These are phyloP conservation scores for Apis florea DNA, from an alignment of 1,140 invertebrate species.

Conservation along the genomic window DNA sequence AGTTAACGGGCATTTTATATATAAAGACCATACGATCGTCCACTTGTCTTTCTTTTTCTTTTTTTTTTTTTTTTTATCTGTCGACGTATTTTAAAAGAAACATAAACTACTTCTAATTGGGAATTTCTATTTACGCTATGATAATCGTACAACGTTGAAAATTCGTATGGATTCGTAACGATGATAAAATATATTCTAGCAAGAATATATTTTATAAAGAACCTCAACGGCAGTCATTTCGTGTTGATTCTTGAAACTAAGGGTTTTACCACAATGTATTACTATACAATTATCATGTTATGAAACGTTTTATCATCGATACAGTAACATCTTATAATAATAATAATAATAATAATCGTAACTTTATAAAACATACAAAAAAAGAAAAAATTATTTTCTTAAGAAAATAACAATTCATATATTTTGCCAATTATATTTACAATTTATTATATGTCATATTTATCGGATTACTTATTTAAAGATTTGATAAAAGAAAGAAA, in stretches of 20 bases:
- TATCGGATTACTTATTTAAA: neutral
- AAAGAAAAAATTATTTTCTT: neutral
- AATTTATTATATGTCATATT: neutral
- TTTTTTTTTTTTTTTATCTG: neutral
- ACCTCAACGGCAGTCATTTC: constrained; percentile 42
- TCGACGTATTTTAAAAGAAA: constrained; percentile 11
- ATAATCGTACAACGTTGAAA: constrained; percentile 22
- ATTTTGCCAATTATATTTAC: neutral
- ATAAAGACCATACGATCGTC: neutral
- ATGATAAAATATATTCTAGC: neutral
- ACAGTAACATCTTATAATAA: constrained; percentile 1
- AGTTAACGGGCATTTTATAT: constrained; percentile 27
- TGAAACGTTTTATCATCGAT: neutral
- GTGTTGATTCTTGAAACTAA: constrained; percentile 18
- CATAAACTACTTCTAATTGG: constrained; percentile 16
- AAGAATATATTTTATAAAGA: constrained; percentile 31
- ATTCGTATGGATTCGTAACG: constrained; percentile 3
- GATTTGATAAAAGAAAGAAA: neutral
- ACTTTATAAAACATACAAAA: neutral
- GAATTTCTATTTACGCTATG: constrained; percentile 22
- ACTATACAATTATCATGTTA: constrained; percentile 3
- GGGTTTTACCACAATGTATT: constrained; percentile 12
- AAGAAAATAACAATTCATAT: neutral
- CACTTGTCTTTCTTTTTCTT: neutral
- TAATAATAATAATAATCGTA: neutral